Evolutionary conservation across 2,888 invertebrate species (phyloP).

Genomic region (Drosophila mulleri): DNA sequence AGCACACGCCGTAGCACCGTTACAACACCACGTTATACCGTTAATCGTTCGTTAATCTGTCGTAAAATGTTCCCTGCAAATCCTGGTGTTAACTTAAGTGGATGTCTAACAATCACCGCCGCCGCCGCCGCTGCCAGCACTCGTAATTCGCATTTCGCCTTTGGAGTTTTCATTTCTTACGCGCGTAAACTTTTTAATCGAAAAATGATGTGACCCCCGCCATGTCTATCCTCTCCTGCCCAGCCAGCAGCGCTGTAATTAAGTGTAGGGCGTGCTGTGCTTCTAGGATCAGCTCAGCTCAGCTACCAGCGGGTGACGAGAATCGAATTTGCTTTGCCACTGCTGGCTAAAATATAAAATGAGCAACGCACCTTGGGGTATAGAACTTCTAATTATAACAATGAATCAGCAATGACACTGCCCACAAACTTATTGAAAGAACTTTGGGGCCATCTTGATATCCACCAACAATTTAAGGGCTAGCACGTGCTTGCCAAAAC

Average conservation of each 20-base stretch:
- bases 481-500: slow-evolving; percentile 18
- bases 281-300: slow-evolving; percentile 16
- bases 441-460: slow-evolving; percentile 3
- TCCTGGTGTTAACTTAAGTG: slow-evolving; percentile 66
- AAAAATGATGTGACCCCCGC: slow-evolving; percentile 69
- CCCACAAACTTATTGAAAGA: slow-evolving; percentile 22
- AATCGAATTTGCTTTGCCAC: slow-evolving; percentile 38
- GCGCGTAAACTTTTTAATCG: slow-evolving; percentile 72
- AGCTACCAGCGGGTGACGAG: slow-evolving; percentile 21
- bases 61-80: slow-evolving; percentile 68
- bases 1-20: slow-evolving; percentile 52
- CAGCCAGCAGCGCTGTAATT: slow-evolving; percentile 63
- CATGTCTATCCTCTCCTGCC: slow-evolving; percentile 6
- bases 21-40: slow-evolving; percentile 69
- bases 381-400: slow-evolving; percentile 47
- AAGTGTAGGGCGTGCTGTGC: slow-evolving; percentile 68
- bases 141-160: slow-evolving; percentile 18
- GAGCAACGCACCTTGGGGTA: slow-evolving; percentile 40
- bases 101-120: slow-evolving; percentile 70
- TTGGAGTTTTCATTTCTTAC: slow-evolving; percentile 47
- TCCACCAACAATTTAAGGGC: neutral
- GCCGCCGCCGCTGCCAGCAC: slow-evolving; percentile 4
- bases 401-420: slow-evolving; percentile 35
- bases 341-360: slow-evolving; percentile 32
- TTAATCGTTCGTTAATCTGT: slow-evolving; percentile 80